Evolutionary conservation across 2,888 invertebrate genomes (phyloP).

Genomic region (Pristionchus entomophagus): DNA sequence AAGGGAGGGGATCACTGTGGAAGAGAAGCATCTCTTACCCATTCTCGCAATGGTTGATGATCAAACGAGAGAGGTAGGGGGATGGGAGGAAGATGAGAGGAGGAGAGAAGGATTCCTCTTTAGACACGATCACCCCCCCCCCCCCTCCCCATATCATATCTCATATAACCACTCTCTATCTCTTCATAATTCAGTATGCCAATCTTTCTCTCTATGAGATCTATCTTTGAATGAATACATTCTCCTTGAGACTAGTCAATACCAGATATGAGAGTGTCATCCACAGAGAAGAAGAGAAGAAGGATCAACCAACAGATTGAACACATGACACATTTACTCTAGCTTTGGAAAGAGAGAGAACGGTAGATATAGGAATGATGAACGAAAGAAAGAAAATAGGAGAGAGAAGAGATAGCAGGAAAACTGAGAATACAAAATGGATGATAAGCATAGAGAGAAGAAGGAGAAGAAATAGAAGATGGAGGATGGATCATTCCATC

Average conservation of each 20-base stretch:
- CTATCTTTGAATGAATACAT: no score
- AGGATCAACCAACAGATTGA: conserved; percentile 26
- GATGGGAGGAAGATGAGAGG: neutral
- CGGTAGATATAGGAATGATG: neutral
- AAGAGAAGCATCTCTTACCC: conserved; percentile 86
- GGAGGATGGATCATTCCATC: neutral
- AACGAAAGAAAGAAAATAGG: neutral
- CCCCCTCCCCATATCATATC: no score
- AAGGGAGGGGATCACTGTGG: no score
- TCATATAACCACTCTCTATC: no score
- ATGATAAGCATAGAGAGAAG: neutral
- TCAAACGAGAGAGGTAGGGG: conserved; percentile 84
- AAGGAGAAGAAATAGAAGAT: neutral
- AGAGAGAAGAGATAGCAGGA: neutral
- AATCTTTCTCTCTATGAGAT: no score
- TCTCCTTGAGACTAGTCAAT: no score
- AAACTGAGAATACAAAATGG: neutral
- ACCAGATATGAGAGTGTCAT: neutral
- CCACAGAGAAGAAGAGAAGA: conserved; percentile 6
- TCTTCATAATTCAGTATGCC: no score
- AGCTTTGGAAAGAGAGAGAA: neutral
- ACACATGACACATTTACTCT: neutral
- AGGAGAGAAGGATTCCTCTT: no score
- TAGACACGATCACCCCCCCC: no score
- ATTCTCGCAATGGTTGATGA: conserved; percentile 76